Base-by-base conservation (phyloP, 1,140 invertebrate species). In the Oedothorax gibbosus region DNA sequence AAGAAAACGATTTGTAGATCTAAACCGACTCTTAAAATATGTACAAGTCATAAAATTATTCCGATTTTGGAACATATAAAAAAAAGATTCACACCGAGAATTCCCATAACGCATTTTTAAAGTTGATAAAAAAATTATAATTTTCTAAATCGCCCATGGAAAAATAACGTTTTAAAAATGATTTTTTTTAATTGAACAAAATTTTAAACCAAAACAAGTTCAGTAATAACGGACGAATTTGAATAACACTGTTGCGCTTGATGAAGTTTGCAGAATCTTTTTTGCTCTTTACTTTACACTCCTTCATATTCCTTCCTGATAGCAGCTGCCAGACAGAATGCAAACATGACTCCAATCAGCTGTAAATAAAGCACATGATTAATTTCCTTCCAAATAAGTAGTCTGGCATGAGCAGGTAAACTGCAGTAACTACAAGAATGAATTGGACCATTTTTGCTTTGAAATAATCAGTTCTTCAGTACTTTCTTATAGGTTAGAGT, bases 231-330 rank as follows among this genome's bases (percentile, higher is more conserved):
- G 64, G 77, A 79, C 77, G 77, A 79, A 68, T 79, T 79, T 79
- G 35, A 2, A 54, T 11, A 68, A 53, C 77, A 79, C 64, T 66
- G 62, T 79, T 66, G 57, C 54, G 57, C 77, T 54, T 56, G 56
- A 65, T 21, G 15, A 49, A 75, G 57, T 71, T 54, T 60, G 12
- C 10, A 65, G 51, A 54, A 68, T n/a, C 21, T n/a, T 20, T 12
- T n/a, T 53, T 5, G 1, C 35, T 35, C 35, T 35, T 35, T 35
- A 35, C 11, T 49, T 72, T 85, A 85, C n/a, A 85, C 82, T 20
- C 72, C 73, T 85, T 85, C 82, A 71, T 85, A 85, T 57, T 85
- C 82, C 50, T 78, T 77, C 49, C 71, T 85, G 18, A 85, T 85
- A 12, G 82, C 72, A 50, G 72, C 57, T 18, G 82, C 65, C n/a